Conservation (phyloP, 2,888 invertebrate genomes). For the Spodoptera littoralis region DNA sequence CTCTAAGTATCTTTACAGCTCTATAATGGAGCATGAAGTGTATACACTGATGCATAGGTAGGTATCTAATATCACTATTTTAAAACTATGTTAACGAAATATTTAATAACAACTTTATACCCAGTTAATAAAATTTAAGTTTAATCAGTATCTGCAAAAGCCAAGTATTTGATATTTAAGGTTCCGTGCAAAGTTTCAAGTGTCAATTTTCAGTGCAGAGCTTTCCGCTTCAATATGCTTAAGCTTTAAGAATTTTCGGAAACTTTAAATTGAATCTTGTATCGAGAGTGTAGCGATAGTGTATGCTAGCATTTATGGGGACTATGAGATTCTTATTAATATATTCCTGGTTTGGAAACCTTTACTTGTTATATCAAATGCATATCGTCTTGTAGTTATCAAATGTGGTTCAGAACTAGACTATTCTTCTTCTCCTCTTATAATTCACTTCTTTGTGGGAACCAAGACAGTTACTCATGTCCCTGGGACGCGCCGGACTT, state of each 20-base stretch:
- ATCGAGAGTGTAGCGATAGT: slow-evolving; percentile 20
- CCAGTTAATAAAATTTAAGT: slow-evolving; percentile 4
- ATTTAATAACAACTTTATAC: slow-evolving; percentile 2
- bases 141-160: slow-evolving; percentile 9
- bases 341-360: neutral
- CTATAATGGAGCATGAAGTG: no score
- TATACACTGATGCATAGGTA: no score
- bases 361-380: no score
- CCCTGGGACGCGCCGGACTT: no score
- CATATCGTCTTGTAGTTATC: no score
- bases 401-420: no score
- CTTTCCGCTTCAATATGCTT: slow-evolving; percentile 17
- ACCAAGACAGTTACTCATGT: no score
- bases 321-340: neutral
- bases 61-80: no score
- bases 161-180: slow-evolving; percentile 35
- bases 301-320: neutral
- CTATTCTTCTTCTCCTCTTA: no score
- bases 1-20: no score
- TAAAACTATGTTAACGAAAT: neutral
- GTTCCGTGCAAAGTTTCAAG: slow-evolving; percentile 27
- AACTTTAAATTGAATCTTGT: slow-evolving; percentile 43
- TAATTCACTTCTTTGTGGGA: no score
- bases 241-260: slow-evolving; percentile 24
- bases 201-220: slow-evolving; percentile 38